Base-by-base conservation (phyloP, 2,888 invertebrate species). In the Sylvicola fuscatus region DNA sequence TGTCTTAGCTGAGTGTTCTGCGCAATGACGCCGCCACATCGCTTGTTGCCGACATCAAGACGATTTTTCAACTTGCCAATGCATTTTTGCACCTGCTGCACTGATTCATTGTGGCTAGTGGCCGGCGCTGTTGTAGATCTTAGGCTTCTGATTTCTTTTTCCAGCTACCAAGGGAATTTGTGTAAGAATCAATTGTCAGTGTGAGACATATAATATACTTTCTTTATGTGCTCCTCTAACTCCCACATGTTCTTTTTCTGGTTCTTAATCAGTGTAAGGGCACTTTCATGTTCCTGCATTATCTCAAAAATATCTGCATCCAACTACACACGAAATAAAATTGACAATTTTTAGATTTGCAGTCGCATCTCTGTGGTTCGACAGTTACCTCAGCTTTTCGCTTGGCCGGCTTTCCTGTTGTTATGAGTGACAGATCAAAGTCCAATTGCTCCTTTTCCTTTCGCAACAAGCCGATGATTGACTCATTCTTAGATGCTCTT, bases 21-120 rank as follows among this genome's bases (percentile, higher is more conserved):
- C 3, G 77, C 68, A 39, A 82, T 66, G 14, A 80, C 72, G 3
- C 67, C 62, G 53, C 82, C 80, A 52, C 80, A 82, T 47, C 73
- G 72, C 50, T 76, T 77, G 47, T 76, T 76, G 2, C 72, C 72
- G 2, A 78, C 77, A 48, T 82, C 78, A 16, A 80, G 60, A 1
- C 79, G 67, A 54, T 83, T 78, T 53, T 81, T 78, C 38, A 83
- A 53, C 41, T 72, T 74, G 13, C 65, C 61, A 12, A 78, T 64
- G 43, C 57, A 55, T 39, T 60, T 65, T 35, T 56, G 54, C 2
- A 52, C 54, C 39, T 48, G 65, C 46, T 45, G 5, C n/a, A 21
- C 8, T 4, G 21, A 21, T 8, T 21, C 21, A 21, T 21, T 21
- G 21, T 21, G 21, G 4, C 5, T 21, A 8, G 21, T 21, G 4